Percentiles rank a stretch among this genome's conserved stretches.
Evolutionary conservation across 2,113 vertebrate genomes (phyloP).

Genomic region (Lonchura striata): DNA sequence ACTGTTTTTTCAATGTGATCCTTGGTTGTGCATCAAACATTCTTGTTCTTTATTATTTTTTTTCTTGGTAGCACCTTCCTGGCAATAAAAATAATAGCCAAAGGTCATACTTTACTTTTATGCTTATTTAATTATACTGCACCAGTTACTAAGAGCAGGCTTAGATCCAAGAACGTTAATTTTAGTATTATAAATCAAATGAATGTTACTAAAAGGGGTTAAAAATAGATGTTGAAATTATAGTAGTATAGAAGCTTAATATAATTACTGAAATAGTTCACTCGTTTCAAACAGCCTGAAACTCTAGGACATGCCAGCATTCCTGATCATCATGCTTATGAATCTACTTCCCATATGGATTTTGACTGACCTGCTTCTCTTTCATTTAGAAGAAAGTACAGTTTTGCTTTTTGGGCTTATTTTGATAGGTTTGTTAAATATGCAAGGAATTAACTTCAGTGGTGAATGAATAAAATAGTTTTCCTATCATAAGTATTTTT

Average conservation of each 20-base stretch:
- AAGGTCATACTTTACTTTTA: background rate
- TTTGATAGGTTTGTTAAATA: background rate
- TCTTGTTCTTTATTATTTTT: background rate
- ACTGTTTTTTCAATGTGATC: background rate
- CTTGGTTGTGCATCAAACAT: background rate
- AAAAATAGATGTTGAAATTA: background rate
- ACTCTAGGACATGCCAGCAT: background rate
- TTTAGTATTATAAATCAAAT: background rate
- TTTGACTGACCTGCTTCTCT: background rate
- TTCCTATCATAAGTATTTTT: background rate
- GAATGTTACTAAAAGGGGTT: background rate
- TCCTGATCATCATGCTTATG: background rate
- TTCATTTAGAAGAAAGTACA: background rate
- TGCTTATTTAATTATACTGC: background rate
- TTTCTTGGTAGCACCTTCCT: background rate
- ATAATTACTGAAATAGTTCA: background rate
- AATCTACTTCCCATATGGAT: background rate
- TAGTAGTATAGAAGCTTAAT: background rate
- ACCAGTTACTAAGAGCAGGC: background rate
- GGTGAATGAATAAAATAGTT: background rate
- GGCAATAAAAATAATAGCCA: background rate
- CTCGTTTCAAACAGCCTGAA: background rate
- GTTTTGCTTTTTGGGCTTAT: background rate
- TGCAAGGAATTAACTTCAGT: background rate
- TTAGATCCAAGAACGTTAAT: background rate